These are phyloP conservation scores for Antechinus flavipes DNA, from an alignment of 2,113 vertebrate species.

Conservation along the genomic window DNA sequence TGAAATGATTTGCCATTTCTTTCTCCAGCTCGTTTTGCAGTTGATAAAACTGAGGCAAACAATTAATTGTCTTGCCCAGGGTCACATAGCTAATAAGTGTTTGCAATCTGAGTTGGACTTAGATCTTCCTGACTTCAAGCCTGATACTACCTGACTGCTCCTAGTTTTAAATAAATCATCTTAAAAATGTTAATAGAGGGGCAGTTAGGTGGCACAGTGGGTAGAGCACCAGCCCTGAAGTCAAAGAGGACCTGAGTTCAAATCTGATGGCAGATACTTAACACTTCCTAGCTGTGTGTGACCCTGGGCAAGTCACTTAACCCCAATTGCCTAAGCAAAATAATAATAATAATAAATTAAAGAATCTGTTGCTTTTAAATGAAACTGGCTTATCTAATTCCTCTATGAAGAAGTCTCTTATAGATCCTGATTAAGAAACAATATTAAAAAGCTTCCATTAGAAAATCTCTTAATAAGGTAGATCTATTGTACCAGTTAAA, in stretches of 20 bases:
- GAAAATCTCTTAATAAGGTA: background rate
- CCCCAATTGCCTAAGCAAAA: too few relatives aligned
- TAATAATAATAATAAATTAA: too few relatives aligned
- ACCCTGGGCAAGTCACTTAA: too few relatives aligned
- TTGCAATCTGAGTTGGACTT: background rate
- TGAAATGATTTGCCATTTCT: background rate
- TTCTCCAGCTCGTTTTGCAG: background rate
- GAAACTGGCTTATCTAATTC: background rate
- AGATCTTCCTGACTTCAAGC: background rate
- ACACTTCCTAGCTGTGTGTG: too few relatives aligned
- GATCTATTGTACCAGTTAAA: constrained; percentile 4
- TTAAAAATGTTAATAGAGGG: background rate
- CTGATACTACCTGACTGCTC: too few relatives aligned
- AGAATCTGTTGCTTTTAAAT: background rate
- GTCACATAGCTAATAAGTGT: too few relatives aligned
- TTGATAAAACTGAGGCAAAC: background rate
- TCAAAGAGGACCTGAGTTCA: too few relatives aligned
- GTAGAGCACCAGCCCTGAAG: too few relatives aligned
- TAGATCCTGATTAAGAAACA: background rate
- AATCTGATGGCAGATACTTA: too few relatives aligned
- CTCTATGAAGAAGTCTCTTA: background rate
- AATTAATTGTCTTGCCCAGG: too few relatives aligned
- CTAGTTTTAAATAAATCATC: background rate
- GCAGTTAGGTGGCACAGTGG: too few relatives aligned
- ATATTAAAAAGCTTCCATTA: background rate